phyloP scores from a whole-genome alignment of 1,140 invertebrate species.

The Lucilia cuprina region DNA sequence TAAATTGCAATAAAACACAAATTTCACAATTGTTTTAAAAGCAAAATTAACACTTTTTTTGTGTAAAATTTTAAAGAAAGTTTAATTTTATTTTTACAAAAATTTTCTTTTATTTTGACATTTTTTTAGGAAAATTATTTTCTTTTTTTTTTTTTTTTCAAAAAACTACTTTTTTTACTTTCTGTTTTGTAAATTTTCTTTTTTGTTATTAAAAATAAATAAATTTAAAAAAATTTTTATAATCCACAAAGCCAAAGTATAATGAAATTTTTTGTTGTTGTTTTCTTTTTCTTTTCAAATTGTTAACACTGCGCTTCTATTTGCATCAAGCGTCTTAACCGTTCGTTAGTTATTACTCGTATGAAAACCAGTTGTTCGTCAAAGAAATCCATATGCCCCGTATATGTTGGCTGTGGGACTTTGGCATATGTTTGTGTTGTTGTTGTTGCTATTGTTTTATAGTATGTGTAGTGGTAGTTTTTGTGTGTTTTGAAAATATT shows the following conservation, averaged over 20 bases:
- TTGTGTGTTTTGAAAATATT: no score
- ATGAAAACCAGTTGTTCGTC: conserved; percentile 16
- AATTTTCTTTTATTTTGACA: no score
- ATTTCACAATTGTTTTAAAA: no score
- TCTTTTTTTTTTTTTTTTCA: background rate
- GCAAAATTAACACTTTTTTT: no score
- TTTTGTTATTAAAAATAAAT: no score
- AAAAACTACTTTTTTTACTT: conserved; percentile 12
- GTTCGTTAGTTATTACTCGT: conserved; percentile 13
- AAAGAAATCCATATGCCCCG: background rate
- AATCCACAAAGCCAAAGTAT: conserved; percentile 19
- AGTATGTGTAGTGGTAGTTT: background rate
- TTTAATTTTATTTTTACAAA: no score
- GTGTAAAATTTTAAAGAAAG: no score
- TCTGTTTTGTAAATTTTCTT: conserved; percentile 25
- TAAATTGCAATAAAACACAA: no score
- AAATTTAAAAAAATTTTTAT: no score
- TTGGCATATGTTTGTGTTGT: background rate
- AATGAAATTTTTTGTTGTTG: background rate
- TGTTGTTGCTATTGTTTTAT: background rate
- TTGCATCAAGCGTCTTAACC: conserved; percentile 21
- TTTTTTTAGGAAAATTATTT: background rate
- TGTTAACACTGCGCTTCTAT: background rate
- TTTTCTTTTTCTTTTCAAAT: background rate
- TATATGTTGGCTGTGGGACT: background rate